Evolutionary conservation across 2,113 vertebrate genomes (phyloP), one percentile per base, ranked within the genome.

Genomic region (Stegastes partitus): DNA sequence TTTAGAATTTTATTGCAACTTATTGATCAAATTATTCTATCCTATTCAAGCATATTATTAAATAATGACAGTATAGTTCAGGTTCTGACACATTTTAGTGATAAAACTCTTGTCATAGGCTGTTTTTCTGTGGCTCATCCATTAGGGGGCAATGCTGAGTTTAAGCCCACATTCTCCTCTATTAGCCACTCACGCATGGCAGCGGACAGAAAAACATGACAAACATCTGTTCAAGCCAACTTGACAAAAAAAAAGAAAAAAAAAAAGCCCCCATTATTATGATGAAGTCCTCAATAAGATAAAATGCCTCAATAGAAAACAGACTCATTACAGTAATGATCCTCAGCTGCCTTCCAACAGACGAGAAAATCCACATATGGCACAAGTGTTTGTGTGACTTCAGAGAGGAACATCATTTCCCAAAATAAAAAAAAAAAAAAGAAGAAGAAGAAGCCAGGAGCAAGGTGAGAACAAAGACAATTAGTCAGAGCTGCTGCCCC

Each of bases 111-210:
- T 11, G 14, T 8, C 10, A 6, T 19, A 57, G 15, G 59, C 9
- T 88, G 81, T 64, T 76, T 47, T 91, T 69, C 57, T 16, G 8
- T 12, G 3, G 22, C 49, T 26, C 63, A 37, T 42, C 91, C 95
- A 91, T 86, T 1, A 95, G 95, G 91, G 93, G 95, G 95, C 93
- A 89, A 75, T 87, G 88, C 73, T 93, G 91, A 83, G 93, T 81
- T 63, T 76, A 58, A 39, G 21, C 72, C 51, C 53, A 67, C 23
- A 5, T 42, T 22, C 8, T 74, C 14, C 22, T 31, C 37, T 21
- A 16, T 28, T n/a, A 26, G 28, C 34, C 1, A 15, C 34, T 26
- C 14, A 57, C 23, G 18, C 26, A 66, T 4, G 44, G 56, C 26
- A 53, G 18, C n/a, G 57, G 26, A 15, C 42, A 23, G 15, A 34